Conservation (phyloP, 2,888 invertebrate species). For the Bellardia bayeri region DNA sequence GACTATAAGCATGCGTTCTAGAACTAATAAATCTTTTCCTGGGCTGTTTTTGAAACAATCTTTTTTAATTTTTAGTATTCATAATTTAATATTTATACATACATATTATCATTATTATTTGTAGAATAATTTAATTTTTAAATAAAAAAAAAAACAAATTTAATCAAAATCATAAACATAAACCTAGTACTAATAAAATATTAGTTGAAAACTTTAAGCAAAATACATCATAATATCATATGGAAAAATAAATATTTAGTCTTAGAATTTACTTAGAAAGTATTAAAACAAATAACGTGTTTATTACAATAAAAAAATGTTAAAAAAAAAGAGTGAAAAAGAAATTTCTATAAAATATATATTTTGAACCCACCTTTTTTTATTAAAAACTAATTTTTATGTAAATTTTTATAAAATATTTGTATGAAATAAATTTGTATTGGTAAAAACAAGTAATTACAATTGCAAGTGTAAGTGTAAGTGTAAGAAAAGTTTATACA, state of each 20-base stretch:
- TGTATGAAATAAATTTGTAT: slow-evolving; percentile 1
- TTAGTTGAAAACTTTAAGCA: slow-evolving; percentile 12
- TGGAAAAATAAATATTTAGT: slow-evolving; percentile 44
- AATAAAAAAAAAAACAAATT: neutral
- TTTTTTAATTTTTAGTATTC: slow-evolving; percentile 11
- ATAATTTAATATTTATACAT: neutral
- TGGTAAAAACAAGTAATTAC: slow-evolving; percentile 1
- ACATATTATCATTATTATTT: slow-evolving; percentile 15
- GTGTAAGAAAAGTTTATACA: too few relatives aligned
- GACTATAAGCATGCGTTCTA: too few relatives aligned
- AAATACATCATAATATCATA: slow-evolving; percentile 29
- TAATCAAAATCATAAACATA: slow-evolving; percentile 31
- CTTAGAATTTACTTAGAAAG: slow-evolving; percentile 62
- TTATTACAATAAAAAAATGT: slow-evolving; percentile 34
- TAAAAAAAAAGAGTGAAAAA: neutral
- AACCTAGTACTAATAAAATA: slow-evolving; percentile 8
- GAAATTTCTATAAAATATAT: slow-evolving; percentile 22
- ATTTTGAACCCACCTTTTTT: slow-evolving; percentile 50
- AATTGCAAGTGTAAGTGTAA: neutral
- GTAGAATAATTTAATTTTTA: slow-evolving; percentile 37
- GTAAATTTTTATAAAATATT: slow-evolving; percentile 24
- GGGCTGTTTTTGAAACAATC: too few relatives aligned
- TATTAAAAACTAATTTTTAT: slow-evolving; percentile 12
- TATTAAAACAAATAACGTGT: slow-evolving; percentile 52
- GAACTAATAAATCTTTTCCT: too few relatives aligned